Conservation (phyloP, 2,888 invertebrate species). For the Drosophila infuscata region DNA sequence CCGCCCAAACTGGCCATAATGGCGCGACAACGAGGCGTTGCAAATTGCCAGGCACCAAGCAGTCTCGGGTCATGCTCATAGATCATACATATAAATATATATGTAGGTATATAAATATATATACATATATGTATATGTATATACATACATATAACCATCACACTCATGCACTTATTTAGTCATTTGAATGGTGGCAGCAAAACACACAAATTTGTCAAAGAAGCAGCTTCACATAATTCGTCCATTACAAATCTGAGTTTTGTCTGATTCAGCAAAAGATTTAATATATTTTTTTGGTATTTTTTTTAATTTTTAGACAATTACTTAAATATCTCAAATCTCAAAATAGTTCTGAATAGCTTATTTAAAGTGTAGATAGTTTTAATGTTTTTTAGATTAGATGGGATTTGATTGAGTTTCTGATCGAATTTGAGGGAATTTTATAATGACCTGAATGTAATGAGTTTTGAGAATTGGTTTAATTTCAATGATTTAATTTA, state of each 20-base stretch:
- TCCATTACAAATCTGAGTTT: neutral
- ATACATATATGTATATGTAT: slow-evolving; percentile 7
- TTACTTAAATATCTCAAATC: neutral
- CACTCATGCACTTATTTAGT: slow-evolving; percentile 36
- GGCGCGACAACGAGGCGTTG: slow-evolving; percentile 70
- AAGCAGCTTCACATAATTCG: slow-evolving; percentile 4
- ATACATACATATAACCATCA: slow-evolving; percentile 4
- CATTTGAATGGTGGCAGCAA: slow-evolving; percentile 45
- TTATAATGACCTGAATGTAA: neutral
- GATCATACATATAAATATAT: slow-evolving; percentile 22
- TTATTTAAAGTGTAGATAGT: neutral
- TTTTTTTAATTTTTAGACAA: neutral
- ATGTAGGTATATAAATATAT: neutral
- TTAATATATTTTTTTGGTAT: neutral
- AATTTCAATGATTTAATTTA: neutral
- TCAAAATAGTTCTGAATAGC: neutral
- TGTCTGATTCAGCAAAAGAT: neutral
- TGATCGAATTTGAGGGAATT: neutral
- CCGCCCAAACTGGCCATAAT: slow-evolving; percentile 59
- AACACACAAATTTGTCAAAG: slow-evolving; percentile 21
- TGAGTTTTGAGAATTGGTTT: neutral
- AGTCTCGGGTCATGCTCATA: slow-evolving; percentile 61
- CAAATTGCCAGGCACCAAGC: slow-evolving; percentile 62
- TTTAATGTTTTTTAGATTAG: neutral
- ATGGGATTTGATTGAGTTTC: neutral